These are phyloP conservation scores for Melanotaenia trifasciata DNA, from an alignment of 2,797 vertebrate species.

Conservation along the genomic window DNA sequence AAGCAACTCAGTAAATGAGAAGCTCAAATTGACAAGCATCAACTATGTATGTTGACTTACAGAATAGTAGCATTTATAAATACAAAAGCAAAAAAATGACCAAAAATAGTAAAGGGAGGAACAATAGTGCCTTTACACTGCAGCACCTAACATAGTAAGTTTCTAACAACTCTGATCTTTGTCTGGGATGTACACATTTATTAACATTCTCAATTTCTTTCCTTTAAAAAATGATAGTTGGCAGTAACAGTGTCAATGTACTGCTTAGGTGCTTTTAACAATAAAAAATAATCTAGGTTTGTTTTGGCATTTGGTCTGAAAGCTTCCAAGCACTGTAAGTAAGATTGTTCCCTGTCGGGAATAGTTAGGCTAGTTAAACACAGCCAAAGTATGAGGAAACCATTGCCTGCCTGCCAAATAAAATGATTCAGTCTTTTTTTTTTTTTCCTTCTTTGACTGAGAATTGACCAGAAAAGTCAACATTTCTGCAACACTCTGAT, in stretches of 20 bases:
- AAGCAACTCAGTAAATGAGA: no score
- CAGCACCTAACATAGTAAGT: no score
- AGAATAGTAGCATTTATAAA: no score
- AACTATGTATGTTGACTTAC: no score
- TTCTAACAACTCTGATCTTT: no score
- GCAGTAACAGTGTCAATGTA: background rate
- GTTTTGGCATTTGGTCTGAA: fast-evolving
- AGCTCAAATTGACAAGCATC: no score
- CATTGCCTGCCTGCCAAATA: background rate
- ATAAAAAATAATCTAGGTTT: background rate
- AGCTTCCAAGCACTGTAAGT: background rate
- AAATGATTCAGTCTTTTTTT: background rate
- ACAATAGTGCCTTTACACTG: no score
- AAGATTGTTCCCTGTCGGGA: background rate
- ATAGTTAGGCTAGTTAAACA: background rate
- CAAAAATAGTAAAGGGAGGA: no score
- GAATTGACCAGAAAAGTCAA: background rate
- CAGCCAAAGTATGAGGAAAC: background rate
- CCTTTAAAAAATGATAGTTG: no score
- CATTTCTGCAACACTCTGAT: background rate
- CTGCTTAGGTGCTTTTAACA: background rate
- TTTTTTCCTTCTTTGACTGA: background rate
- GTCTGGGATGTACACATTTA: no score
- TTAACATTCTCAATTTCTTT: no score
- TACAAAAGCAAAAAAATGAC: no score